These are phyloP conservation scores for Indicator indicator DNA, from an alignment of 2,113 vertebrate species.

Conservation along the genomic window DNA sequence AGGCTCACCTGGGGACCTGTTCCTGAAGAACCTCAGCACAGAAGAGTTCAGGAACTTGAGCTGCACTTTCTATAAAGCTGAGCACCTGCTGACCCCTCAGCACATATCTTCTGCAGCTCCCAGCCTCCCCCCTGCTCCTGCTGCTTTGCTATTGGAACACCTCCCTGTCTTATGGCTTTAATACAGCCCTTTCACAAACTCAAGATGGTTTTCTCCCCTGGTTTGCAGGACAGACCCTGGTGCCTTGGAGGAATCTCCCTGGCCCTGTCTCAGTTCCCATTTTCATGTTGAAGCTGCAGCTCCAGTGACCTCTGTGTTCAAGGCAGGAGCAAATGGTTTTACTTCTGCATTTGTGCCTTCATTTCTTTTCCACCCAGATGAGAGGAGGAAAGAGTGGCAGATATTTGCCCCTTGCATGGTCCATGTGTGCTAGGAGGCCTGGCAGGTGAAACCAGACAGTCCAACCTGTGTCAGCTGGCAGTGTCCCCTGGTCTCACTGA, in stretches of 20 bases:
- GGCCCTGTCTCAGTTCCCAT: accelerated
- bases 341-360: background rate
- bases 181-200: background rate
- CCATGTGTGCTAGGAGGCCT: background rate
- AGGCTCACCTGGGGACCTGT: background rate
- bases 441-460: background rate
- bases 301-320: background rate
- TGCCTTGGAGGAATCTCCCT: background rate
- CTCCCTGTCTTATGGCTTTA: background rate
- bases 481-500: background rate
- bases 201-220: background rate
- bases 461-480: slow-evolving; percentile 19
- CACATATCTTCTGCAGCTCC: background rate
- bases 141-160: background rate
- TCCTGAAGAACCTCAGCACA: background rate
- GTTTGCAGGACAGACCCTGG: background rate
- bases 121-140: background rate
- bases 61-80: background rate
- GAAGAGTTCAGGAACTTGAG: background rate
- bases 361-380: background rate
- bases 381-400: background rate
- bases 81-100: background rate
- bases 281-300: background rate
- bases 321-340: background rate
- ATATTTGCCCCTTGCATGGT: background rate